Base-by-base conservation (phyloP, 2,797 vertebrate genomes). In the Pteropus rufus region DNA sequence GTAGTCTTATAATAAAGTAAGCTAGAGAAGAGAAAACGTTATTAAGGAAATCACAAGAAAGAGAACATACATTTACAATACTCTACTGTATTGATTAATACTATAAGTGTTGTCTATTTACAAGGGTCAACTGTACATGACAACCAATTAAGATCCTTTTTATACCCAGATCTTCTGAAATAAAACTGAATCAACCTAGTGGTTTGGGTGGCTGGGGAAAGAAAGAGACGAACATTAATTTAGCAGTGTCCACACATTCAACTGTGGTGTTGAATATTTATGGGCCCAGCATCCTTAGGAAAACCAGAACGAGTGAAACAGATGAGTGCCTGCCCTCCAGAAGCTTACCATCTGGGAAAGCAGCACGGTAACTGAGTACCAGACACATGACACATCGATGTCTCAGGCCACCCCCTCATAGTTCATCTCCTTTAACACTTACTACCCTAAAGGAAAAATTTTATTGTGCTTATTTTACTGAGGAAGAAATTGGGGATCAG, bases 351-450 rank as follows among this genome's bases (percentile, higher is more conserved):
- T 15, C 41, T n/a, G 19, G 11, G 46, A 11, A 67, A 49, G 46
- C 67, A n/a, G 29, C 7, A 1, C 23, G 7, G 7, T 6, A 19
- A 1, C 56, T 5, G 2, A 11, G 2, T 7, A 26, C 10, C 0
- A 26, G 39, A 46, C 73, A 34, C 2, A 15, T 2, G n/a, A 29
- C 72, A 19, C 9, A 1, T 46, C 16, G 2, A 1, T 4, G 14
- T 73, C 79, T 49, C 65, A 60, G 5, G 34, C 41, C 15, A 18
- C 2, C 46, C 10, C 14, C 12, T 26, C 5, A 10, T 5, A 34
- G 41, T 39, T 49, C 76, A 18, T 88, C 39, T 75, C 44, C 69
- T 76, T 73, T 44, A 6, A 7, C 7, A 23, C 21, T 83, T 54
- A 31, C 39, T 29, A 18, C 10, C 7, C 46, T 39, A 39, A 14